Conservation (phyloP, 1,140 invertebrate genomes). For the Diachasma alloeum region DNA sequence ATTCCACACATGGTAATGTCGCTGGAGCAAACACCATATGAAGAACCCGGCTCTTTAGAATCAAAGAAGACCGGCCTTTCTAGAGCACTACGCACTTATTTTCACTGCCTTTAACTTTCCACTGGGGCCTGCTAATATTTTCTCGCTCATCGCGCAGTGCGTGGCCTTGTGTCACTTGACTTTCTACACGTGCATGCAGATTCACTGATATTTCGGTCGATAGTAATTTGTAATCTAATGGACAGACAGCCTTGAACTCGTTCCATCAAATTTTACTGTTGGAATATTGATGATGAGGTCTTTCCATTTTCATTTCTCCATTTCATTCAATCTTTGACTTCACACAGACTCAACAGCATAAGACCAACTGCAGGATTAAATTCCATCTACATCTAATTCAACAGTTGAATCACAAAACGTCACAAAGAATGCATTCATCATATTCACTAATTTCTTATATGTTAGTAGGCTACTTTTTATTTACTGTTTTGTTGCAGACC, state of each 20-base stretch:
- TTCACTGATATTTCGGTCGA: background rate
- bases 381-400: too few relatives aligned
- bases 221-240: background rate
- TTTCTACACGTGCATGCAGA: background rate
- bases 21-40: background rate
- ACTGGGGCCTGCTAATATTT: background rate
- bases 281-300: background rate
- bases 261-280: background rate
- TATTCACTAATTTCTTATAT: too few relatives aligned
- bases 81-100: conserved; percentile 18
- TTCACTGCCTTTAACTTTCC: conserved; percentile 11
- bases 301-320: too few relatives aligned
- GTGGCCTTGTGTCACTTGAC: background rate
- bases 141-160: background rate
- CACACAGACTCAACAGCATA: too few relatives aligned
- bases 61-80: conserved; percentile 23
- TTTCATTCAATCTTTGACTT: too few relatives aligned
- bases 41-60: conserved; percentile 1
- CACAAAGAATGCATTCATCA: too few relatives aligned
- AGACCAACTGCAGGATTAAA: too few relatives aligned
- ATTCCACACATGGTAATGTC: background rate
- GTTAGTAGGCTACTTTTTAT: background rate
- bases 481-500: conserved; percentile 19
- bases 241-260: background rate
- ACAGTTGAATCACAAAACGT: too few relatives aligned